These are phyloP conservation scores for Atethmia centrago DNA, from an alignment of 2,888 invertebrate genomes.

Conservation along the genomic window DNA sequence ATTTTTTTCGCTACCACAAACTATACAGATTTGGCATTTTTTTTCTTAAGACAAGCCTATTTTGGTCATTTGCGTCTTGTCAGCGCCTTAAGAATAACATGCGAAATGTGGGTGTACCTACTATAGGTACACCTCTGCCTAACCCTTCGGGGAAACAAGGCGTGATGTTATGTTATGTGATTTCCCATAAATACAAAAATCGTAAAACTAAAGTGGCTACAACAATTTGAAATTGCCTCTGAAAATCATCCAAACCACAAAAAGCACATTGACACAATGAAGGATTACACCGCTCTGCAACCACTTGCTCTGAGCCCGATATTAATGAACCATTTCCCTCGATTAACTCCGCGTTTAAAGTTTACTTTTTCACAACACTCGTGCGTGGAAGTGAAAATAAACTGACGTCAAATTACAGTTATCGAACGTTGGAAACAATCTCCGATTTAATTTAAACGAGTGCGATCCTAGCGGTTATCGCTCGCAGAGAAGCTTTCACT, in stretches of 20 bases:
- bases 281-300: conserved; percentile 36
- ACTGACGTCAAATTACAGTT: conserved; percentile 54
- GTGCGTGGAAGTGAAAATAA: conserved; percentile 40
- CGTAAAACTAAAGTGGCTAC: not conserved
- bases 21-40: too few relatives aligned
- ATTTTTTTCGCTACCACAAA: too few relatives aligned
- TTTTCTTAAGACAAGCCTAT: too few relatives aligned
- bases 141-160: too few relatives aligned
- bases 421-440: conserved; percentile 67
- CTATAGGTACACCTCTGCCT: too few relatives aligned
- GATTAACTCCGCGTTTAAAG: conserved; percentile 57
- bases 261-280: conserved; percentile 41
- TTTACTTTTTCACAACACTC: conserved; percentile 55
- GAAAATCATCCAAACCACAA: not conserved
- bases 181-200: not conserved
- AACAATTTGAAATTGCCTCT: conserved; percentile 4
- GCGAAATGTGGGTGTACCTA: too few relatives aligned
- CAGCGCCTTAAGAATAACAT: too few relatives aligned
- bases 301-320: conserved; percentile 32
- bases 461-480: conserved; percentile 68
- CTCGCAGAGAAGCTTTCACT: conserved; percentile 65
- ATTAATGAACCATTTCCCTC: conserved; percentile 48
- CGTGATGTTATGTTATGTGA: too few relatives aligned
- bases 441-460: conserved; percentile 67
- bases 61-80: too few relatives aligned